A percentile compares a stretch with the other conserved stretches of the same genome.
Evolutionary conservation across 1,140 invertebrate genomes (phyloP).

Genomic region (Drosophila truncata): DNA sequence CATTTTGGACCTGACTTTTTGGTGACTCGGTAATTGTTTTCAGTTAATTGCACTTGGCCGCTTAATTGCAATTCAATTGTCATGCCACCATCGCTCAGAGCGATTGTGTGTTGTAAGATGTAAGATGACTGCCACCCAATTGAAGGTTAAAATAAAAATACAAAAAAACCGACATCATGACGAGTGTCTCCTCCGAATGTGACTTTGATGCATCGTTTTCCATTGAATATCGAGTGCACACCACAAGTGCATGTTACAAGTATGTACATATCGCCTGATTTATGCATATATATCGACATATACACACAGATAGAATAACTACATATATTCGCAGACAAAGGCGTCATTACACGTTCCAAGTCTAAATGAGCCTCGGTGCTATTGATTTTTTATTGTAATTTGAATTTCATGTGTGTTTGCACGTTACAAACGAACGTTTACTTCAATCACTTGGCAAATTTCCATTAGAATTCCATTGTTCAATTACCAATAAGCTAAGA

Average conservation of each 20-base stretch:
- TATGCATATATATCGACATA: conserved; percentile 39
- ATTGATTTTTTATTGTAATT: conserved; percentile 62
- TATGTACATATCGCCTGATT: conserved; percentile 46
- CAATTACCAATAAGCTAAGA: conserved; percentile 39
- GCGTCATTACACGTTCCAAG: conserved; percentile 29
- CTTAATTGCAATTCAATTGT: conserved; percentile 82
- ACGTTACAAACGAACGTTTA: conserved; percentile 44
- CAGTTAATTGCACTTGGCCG: conserved; percentile 76
- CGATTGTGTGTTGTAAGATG: conserved; percentile 36
- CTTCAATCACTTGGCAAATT: conserved; percentile 57
- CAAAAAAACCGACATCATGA: conserved; percentile 35
- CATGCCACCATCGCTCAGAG: conserved; percentile 59
- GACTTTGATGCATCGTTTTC: conserved; percentile 70
- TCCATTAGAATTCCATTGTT: conserved; percentile 75
- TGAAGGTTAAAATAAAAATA: conserved; percentile 63
- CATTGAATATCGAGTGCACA: conserved; percentile 45
- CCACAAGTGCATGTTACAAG: conserved; percentile 47
- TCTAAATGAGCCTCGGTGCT: conserved; percentile 27
- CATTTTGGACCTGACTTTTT: conserved; percentile 43
- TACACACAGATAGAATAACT: not conserved
- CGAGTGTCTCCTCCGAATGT: conserved; percentile 49
- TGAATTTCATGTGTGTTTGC: conserved; percentile 10
- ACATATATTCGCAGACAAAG: conserved; percentile 31
- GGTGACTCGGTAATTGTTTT: conserved; percentile 71
- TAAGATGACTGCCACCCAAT: conserved; percentile 46